phyloP scores from a whole-genome alignment of 1,140 invertebrate species.

The Megalopta genalis region DNA sequence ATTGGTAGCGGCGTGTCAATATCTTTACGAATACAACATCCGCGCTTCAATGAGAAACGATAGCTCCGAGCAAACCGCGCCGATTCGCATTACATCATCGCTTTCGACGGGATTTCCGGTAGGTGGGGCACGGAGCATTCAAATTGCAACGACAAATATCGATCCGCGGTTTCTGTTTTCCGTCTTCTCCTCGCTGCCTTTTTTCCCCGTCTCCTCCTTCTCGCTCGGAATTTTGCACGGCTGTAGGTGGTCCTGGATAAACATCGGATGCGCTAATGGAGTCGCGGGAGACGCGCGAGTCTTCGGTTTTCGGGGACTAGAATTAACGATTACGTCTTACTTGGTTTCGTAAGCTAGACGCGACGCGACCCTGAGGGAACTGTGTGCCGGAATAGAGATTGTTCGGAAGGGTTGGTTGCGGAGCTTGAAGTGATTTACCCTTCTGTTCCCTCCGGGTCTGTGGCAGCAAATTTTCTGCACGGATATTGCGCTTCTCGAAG shows the following conservation, averaged over 20 bases:
- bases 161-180: neutral
- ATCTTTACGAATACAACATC: constrained; percentile 51
- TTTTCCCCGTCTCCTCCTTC: neutral
- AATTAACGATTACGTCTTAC: neutral
- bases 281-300: neutral
- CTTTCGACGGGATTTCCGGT: constrained; percentile 11
- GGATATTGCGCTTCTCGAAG: no score
- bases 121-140: constrained; percentile 21
- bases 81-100: constrained; percentile 31
- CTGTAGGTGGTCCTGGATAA: neutral
- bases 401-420: neutral
- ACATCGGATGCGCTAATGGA: neutral
- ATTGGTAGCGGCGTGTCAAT: constrained; percentile 57
- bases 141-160: constrained; percentile 31
- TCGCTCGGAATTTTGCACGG: neutral
- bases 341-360: neutral
- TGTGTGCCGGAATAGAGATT: neutral
- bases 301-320: neutral
- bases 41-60: constrained; percentile 33
- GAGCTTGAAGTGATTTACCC: no score
- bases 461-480: no score
- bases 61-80: constrained; percentile 19
- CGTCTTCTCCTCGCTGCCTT: neutral
- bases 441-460: no score
- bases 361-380: neutral